A percentile compares a stretch with the other conserved stretches of the same genome.
phyloP scores from a whole-genome alignment of 2,888 invertebrate species.

The Tineola bisselliella region DNA sequence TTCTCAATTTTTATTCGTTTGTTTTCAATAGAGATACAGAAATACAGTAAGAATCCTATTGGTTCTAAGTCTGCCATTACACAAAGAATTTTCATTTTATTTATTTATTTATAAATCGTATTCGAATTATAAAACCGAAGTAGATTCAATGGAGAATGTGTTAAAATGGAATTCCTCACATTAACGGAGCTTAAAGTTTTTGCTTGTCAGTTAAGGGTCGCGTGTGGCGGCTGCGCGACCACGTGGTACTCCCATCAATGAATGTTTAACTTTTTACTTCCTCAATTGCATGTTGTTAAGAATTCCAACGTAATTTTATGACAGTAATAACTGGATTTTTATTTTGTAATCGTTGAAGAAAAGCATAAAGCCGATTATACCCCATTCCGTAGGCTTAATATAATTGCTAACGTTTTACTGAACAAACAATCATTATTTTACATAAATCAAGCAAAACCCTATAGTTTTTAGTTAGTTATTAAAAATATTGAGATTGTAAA shows the following conservation, averaged over 20 bases:
- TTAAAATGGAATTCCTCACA: neutral
- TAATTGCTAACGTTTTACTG: neutral
- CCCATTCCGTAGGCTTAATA: neutral
- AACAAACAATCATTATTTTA: neutral
- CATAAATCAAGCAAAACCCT: neutral
- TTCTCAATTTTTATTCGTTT: too few relatives aligned
- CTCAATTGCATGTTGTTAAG: neutral
- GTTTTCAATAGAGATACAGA: too few relatives aligned
- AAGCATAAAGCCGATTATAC: neutral
- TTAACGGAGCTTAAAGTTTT: neutral
- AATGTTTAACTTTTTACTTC: constrained; percentile 8
- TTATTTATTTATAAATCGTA: too few relatives aligned
- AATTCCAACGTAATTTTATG: neutral
- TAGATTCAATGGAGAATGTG: too few relatives aligned
- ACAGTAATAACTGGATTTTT: constrained; percentile 6
- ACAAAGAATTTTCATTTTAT: too few relatives aligned
- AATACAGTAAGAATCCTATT: too few relatives aligned
- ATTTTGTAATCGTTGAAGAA: neutral
- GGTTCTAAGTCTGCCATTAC: too few relatives aligned
- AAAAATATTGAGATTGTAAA: too few relatives aligned
- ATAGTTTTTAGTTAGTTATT: too few relatives aligned
- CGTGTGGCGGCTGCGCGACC: constrained; percentile 1
- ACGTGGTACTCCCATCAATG: constrained; percentile 6
- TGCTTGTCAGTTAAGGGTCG: neutral
- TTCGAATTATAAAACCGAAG: too few relatives aligned